These are phyloP conservation scores for Bombus sibiricus DNA, from an alignment of 1,140 invertebrate genomes.

Conservation along the genomic window DNA sequence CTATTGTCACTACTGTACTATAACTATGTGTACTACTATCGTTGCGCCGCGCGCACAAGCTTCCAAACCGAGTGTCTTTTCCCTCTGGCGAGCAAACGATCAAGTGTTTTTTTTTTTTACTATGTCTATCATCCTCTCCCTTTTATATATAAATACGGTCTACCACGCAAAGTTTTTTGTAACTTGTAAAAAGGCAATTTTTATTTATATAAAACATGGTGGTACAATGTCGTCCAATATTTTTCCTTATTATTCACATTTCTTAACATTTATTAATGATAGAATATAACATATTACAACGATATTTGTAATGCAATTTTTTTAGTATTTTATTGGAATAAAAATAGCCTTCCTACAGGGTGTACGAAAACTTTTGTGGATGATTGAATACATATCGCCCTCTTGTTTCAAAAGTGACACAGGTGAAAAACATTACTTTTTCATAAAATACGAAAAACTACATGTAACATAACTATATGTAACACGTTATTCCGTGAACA, in stretches of 20 bases:
- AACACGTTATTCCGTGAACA: too few species aligned
- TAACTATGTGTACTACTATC: slow-evolving; percentile 83
- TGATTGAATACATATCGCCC: background rate
- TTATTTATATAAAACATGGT: too few species aligned
- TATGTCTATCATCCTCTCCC: background rate
- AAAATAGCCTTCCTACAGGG: background rate
- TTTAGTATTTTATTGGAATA: background rate
- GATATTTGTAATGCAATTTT: background rate
- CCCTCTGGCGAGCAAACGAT: slow-evolving; percentile 41
- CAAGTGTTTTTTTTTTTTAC: slow-evolving; percentile 18
- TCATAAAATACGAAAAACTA: too few species aligned
- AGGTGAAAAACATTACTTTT: background rate
- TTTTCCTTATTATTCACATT: too few species aligned
- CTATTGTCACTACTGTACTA: slow-evolving; percentile 82
- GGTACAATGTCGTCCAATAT: too few species aligned
- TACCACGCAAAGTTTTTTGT: background rate
- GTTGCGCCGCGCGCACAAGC: slow-evolving; percentile 81
- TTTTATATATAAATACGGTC: background rate
- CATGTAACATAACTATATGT: too few species aligned
- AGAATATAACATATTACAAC: too few species aligned
- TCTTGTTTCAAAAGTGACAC: background rate
- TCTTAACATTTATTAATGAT: too few species aligned
- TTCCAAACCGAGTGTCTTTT: slow-evolving; percentile 66
- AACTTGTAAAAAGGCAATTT: background rate
- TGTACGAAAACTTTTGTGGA: background rate